Conservation (phyloP, 1,140 invertebrate genomes). For the Metopolophium dirhodum region DNA sequence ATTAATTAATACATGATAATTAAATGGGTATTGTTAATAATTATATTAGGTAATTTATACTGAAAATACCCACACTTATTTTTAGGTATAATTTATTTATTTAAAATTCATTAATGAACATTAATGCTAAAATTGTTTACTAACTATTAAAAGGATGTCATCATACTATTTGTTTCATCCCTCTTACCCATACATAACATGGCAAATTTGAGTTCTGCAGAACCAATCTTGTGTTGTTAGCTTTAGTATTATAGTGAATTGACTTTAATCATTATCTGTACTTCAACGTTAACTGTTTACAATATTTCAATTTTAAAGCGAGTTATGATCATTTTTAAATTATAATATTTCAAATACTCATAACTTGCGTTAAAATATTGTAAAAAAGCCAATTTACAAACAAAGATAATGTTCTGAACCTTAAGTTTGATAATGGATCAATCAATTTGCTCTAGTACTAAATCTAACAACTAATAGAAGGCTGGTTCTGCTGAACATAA, state of each 20-base stretch:
- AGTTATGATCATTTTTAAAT: not conserved
- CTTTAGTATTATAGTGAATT: not conserved
- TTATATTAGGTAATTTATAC: not conserved
- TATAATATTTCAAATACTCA: not conserved
- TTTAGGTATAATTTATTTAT: not conserved
- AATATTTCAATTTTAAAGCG: not conserved
- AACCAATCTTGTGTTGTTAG: not conserved
- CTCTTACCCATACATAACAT: not conserved
- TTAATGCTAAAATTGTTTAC: not conserved
- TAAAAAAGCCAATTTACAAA: not conserved
- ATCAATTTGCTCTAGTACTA: not conserved
- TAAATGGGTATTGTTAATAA: not conserved
- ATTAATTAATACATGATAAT: not conserved
- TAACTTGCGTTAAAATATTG: not conserved
- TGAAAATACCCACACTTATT: not conserved
- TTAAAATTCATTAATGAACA: not conserved
- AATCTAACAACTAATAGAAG: not conserved
- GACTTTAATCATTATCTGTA: not conserved
- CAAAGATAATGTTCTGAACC: not conserved
- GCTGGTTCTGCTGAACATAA: not conserved
- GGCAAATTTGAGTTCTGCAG: not conserved
- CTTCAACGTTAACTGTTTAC: not conserved
- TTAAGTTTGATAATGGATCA: too few relatives aligned
- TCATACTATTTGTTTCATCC: not conserved
- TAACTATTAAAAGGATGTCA: not conserved